Base-by-base conservation (phyloP, 2,888 invertebrate species). In the Geophilus truncorum region DNA sequence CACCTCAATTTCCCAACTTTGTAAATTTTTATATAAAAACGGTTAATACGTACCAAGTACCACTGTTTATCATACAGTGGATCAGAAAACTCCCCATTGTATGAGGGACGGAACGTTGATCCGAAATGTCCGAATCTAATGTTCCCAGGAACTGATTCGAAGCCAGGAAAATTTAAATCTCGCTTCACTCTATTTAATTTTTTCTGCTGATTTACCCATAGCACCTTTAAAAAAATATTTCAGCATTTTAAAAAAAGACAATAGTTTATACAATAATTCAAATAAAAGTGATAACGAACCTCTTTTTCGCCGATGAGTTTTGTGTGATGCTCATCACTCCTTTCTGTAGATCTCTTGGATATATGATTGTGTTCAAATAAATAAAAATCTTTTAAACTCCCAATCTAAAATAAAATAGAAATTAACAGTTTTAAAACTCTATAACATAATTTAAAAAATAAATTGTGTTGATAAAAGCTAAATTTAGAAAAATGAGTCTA, bases 151-250 rank as follows among this genome's bases (percentile, higher is more conserved):
- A n/a, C n/a, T n/a, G n/a, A n/a, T n/a, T n/a, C 76, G n/a, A 6
- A 3, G 25, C 76, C 76, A 30, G 76, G 36, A 40, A 18, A 78
- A 36, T n/a, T 78, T 34, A 34, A 23, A 83, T 96, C 97, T 76
- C 98, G 91, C 89, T 98, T 98, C 83, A 91, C 91, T 82, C 98
- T 91, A 82, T 91, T 91, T 88, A 92, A 93, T 86, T 95, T 95
- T 83, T 93, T 92, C 87, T 98, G 98, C 86, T 98, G 98, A 87
- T 97, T 95, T 85, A 95, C 93, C 98, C 98, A 98, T 86, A 91
- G 91, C 34, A 95, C 93, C 95, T 95, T 40, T 40, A 9, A 6
- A 40, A 40, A 40, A 40, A 40, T n/a, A n/a, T n/a, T n/a, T n/a
- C n/a, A n/a, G n/a, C n/a, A n/a, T n/a, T n/a, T n/a, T n/a, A n/a